Evolutionary conservation across 2,888 invertebrate species (phyloP).

Genomic region (Diloba caeruleocephala): DNA sequence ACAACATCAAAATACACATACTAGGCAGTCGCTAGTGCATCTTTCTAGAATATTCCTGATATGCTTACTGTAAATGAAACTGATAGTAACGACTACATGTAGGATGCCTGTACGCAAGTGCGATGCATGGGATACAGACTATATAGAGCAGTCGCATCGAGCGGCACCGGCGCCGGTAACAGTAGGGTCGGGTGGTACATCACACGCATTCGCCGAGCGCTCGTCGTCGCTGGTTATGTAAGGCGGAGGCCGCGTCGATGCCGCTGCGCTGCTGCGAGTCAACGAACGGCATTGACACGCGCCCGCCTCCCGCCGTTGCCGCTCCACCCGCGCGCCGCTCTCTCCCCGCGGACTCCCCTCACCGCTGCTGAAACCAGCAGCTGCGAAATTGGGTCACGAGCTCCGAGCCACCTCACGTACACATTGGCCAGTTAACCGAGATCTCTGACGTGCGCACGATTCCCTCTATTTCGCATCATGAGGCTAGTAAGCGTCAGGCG

Average conservation of each 20-base stretch:
- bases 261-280: slow-evolving; percentile 85
- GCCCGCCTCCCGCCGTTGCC: slow-evolving; percentile 71
- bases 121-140: background rate
- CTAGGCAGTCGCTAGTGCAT: background rate
- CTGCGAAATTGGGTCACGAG: slow-evolving; percentile 89
- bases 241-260: slow-evolving; percentile 87
- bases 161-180: slow-evolving; percentile 24
- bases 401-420: slow-evolving; percentile 81
- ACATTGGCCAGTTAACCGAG: slow-evolving; percentile 72
- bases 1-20: slow-evolving; percentile 1
- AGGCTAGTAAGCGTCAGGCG: slow-evolving; percentile 38
- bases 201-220: slow-evolving; percentile 80
- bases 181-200: slow-evolving; percentile 69
- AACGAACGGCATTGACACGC: slow-evolving; percentile 89
- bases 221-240: slow-evolving; percentile 88
- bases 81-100: slow-evolving; percentile 1
- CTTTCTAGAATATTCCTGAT: slow-evolving; percentile 31
- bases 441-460: slow-evolving; percentile 67
- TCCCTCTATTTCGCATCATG: slow-evolving; percentile 35
- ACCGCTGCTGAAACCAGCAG: slow-evolving; percentile 87
- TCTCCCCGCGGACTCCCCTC: slow-evolving; percentile 67
- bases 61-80: background rate
- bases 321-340: slow-evolving; percentile 60
- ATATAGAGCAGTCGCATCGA: slow-evolving; percentile 9
- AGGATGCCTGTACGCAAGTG: background rate